Percentiles rank a stretch among this genome's conserved stretches.
Evolutionary conservation across 2,888 invertebrate genomes (phyloP).

Genomic region (Leuctra nigra): DNA sequence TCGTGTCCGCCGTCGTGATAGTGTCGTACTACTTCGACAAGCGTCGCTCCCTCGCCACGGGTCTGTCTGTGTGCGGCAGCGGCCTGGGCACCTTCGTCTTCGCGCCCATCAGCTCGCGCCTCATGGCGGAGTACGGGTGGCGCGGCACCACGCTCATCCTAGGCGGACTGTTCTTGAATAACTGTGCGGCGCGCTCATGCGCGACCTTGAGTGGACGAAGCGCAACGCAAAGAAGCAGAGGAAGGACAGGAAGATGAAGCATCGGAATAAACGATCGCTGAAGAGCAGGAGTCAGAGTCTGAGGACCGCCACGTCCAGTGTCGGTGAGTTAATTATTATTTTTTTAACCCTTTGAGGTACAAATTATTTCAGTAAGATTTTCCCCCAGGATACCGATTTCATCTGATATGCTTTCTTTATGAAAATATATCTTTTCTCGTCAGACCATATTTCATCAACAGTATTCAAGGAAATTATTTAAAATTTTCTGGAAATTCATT

Average conservation of each 20-base stretch:
- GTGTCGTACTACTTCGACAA: slow-evolving; percentile 88
- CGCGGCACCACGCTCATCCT: slow-evolving; percentile 74
- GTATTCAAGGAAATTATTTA: too few species aligned
- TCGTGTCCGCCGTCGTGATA: slow-evolving; percentile 85
- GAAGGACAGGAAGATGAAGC: slow-evolving; percentile 39
- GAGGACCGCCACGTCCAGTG: slow-evolving; percentile 48
- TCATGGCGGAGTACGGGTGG: slow-evolving; percentile 75
- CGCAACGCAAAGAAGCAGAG: slow-evolving; percentile 39
- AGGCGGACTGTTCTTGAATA: slow-evolving; percentile 72
- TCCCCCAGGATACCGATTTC: too few species aligned
- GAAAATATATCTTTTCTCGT: too few species aligned
- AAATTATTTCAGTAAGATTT: too few species aligned
- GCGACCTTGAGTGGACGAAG: slow-evolving; percentile 64
- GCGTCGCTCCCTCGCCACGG: slow-evolving; percentile 76
- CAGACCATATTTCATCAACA: too few species aligned
- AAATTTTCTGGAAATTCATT: too few species aligned
- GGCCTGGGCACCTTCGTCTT: slow-evolving; percentile 85
- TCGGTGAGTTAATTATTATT: too few species aligned
- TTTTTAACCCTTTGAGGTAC: too few species aligned
- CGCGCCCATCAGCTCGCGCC: slow-evolving; percentile 67
- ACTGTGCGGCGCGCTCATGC: slow-evolving; percentile 76
- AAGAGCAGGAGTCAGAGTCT: slow-evolving; percentile 48
- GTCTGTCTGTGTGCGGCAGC: slow-evolving; percentile 78
- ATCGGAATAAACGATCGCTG: slow-evolving; percentile 55
- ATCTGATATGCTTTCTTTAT: too few species aligned